phyloP scores from a whole-genome alignment of 1,140 invertebrate genomes.

The Sogatella furcifera region DNA sequence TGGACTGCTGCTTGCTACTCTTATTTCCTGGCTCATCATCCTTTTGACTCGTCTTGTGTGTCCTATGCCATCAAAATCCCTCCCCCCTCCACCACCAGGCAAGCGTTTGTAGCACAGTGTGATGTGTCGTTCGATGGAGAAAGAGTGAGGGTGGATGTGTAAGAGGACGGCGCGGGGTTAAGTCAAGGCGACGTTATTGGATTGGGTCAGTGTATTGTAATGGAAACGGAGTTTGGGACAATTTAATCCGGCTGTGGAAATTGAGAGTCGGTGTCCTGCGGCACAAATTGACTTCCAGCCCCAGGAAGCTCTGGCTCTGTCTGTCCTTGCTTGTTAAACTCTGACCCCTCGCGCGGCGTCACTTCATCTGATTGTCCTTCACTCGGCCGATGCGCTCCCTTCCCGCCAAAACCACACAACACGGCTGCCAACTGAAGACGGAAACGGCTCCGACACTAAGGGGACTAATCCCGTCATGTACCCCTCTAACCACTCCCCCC shows the following conservation, averaged over 20 bases:
- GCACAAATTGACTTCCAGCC: conserved; percentile 2
- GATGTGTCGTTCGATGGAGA: too few species aligned
- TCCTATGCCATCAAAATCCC: too few species aligned
- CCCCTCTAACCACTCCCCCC: too few species aligned
- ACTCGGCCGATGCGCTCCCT: not conserved
- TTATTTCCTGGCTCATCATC: too few species aligned
- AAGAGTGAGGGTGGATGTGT: too few species aligned
- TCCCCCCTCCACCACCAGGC: too few species aligned
- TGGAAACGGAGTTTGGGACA: conserved; percentile 3
- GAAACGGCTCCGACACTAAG: not conserved
- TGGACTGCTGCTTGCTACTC: too few species aligned
- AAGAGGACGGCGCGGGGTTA: too few species aligned
- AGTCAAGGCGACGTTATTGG: not conserved
- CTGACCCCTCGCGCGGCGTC: not conserved
- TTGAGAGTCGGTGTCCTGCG: not conserved
- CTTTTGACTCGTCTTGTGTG: too few species aligned
- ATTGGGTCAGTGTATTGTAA: conserved; percentile 4
- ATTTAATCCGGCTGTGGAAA: conserved; percentile 1
- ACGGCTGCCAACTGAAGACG: not conserved
- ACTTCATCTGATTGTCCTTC: not conserved
- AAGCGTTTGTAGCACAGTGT: too few species aligned
- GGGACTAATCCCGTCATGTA: not conserved
- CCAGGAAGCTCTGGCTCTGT: not conserved
- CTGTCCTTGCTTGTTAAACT: conserved; percentile 1
- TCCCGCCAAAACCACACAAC: not conserved